phyloP scores from a whole-genome alignment of 2,113 vertebrate genomes.

The Cololabis saira region DNA sequence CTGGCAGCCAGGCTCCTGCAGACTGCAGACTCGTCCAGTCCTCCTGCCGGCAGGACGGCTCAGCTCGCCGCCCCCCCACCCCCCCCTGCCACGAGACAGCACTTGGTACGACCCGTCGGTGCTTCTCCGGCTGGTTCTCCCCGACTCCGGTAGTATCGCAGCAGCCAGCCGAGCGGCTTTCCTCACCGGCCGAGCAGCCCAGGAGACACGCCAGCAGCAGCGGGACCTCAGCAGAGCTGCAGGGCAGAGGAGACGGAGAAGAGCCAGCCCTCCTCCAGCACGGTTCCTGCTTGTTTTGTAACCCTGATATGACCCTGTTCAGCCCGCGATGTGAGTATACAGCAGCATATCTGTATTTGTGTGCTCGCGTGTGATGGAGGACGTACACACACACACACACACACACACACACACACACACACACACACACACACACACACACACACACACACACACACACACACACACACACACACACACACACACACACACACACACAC shows the following conservation, averaged over 20 bases:
- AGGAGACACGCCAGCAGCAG: slow-evolving; percentile 31
- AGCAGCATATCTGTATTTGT: slow-evolving; percentile 14
- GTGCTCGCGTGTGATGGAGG: slow-evolving; percentile 21
- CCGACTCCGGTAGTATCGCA: slow-evolving; percentile 79
- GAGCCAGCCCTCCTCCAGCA: slow-evolving; percentile 27
- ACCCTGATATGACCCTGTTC: slow-evolving; percentile 83
- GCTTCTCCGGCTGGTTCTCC: slow-evolving; percentile 73
- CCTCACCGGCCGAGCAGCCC: too few species aligned
- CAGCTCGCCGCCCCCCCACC: slow-evolving; percentile 31
- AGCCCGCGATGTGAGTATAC: slow-evolving; percentile 83
- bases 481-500: too few species aligned
- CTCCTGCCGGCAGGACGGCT: slow-evolving; percentile 58
- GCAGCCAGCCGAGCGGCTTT: slow-evolving; percentile 55
- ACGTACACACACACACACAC: slow-evolving; percentile 42
- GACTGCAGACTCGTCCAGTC: slow-evolving; percentile 59
- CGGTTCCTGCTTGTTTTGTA: slow-evolving; percentile 48
- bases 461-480: too few species aligned
- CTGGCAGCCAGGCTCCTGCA: slow-evolving; percentile 57
- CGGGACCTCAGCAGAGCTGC: slow-evolving; percentile 49
- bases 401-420: too few species aligned
- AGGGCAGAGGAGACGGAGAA: slow-evolving; percentile 35
- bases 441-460: too few species aligned
- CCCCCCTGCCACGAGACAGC: slow-evolving; percentile 64
- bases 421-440: too few species aligned
- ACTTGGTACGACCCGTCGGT: slow-evolving; percentile 77